A percentile compares a stretch with the other conserved stretches of the same genome.
Conservation (phyloP, 2,888 invertebrate species). For the Nymphalis urticae region DNA sequence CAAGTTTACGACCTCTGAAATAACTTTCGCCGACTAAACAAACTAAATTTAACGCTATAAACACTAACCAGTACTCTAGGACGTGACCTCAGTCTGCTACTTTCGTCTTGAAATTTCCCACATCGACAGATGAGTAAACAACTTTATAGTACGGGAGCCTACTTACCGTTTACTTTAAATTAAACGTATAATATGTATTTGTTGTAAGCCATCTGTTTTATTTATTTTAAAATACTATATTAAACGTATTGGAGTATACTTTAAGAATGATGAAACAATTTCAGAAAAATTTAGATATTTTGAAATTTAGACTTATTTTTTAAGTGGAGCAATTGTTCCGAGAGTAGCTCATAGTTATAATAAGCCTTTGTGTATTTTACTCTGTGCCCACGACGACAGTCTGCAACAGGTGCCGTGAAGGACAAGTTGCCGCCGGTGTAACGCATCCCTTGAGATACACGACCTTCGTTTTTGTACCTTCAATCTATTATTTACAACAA, state of each 20-base stretch:
- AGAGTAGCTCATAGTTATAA: neutral
- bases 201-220: no score
- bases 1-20: conserved; percentile 49
- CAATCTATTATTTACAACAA: conserved; percentile 20
- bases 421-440: conserved; percentile 30
- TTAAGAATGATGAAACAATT: no score
- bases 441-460: conserved; percentile 28
- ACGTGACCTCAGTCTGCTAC: conserved; percentile 49
- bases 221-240: no score
- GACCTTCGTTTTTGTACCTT: conserved; percentile 18
- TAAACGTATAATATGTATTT: neutral
- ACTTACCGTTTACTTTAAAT: neutral
- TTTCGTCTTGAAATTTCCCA: conserved; percentile 43
- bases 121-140: conserved; percentile 51
- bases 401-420: conserved; percentile 38
- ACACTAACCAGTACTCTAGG: conserved; percentile 51
- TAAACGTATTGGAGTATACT: no score
- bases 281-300: no score
- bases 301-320: no score
- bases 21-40: conserved; percentile 57
- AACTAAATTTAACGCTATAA: conserved; percentile 48
- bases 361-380: neutral
- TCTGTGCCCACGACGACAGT: conserved; percentile 13
- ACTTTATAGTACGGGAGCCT: conserved; percentile 20
- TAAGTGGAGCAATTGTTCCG: no score